Conservation (phyloP, 2,797 vertebrate genomes). For the Prunella strophiata region DNA sequence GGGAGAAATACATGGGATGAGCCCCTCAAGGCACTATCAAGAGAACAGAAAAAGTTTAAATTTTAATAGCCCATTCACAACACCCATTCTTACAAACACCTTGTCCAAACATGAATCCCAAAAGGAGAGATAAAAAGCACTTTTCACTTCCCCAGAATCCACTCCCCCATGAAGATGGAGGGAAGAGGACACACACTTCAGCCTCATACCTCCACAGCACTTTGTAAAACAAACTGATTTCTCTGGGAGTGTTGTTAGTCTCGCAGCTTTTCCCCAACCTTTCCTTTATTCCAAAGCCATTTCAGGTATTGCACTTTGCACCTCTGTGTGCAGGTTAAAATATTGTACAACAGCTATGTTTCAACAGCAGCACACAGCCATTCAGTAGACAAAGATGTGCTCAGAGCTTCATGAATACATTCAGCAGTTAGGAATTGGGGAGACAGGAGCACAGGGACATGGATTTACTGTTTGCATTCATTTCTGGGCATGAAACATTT, state of each 20-base stretch:
- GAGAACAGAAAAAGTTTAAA: not conserved
- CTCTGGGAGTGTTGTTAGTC: not conserved
- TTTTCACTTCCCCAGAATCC: not conserved
- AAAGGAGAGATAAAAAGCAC: not conserved
- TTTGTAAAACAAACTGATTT: conserved; percentile 14
- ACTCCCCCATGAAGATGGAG: not conserved
- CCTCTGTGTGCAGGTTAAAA: conserved; percentile 30
- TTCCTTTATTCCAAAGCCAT: not conserved
- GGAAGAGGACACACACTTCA: not conserved
- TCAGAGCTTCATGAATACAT: conserved; percentile 69
- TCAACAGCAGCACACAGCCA: conserved; percentile 35
- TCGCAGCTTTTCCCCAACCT: not conserved
- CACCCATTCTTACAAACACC: not conserved
- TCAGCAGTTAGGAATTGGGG: conserved; percentile 65
- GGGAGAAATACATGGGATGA: not conserved
- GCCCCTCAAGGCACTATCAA: not conserved
- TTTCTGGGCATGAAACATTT: conserved; percentile 65
- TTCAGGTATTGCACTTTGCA: conserved; percentile 21
- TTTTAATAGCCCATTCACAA: not conserved
- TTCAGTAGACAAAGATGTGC: conserved; percentile 39
- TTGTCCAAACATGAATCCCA: not conserved
- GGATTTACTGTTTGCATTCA: conserved; percentile 70
- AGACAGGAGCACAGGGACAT: conserved; percentile 51
- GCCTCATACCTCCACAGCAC: not conserved
- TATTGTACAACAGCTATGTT: conserved; percentile 35